Evolutionary conservation across 2,113 vertebrate species (phyloP), one percentile per base, ranked within the genome.

Genomic region (Felis catus): DNA sequence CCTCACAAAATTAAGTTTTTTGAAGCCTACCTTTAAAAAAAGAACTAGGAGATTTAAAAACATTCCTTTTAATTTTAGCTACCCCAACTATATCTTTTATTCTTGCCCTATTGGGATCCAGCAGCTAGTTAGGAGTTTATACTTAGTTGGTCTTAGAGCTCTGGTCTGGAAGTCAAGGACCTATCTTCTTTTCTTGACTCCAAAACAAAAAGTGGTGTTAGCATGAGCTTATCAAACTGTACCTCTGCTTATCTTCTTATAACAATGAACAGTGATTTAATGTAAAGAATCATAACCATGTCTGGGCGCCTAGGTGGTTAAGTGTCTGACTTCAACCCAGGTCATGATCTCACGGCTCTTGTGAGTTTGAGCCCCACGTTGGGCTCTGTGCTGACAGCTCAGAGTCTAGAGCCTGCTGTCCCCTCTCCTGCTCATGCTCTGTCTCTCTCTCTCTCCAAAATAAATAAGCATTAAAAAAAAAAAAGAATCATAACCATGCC

Each of bases 11-110:
- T 93, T 97, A 91, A 86, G 89, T 66, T 95, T 96, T 97, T 96
- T 93, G 91, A 80, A 94, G 55, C 48, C 89, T 94, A 93, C 88
- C 87, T 97, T 98, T 97, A 93, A 96, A 97, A 98, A 95, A 51
- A 79, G 80, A 96, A 51, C 71, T 66, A 51, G 91, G 94, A 96
- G 61, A 94, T 88, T 95, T 97, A 41, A 85, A 97, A 97, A 80
- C 78, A 78, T 70, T 95, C 27, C 48, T 63, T 95, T 94, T 85
- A 89, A 94, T 91, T 97, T 97, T 93, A 71, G 76, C 93, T 81
- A 15, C 55, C n/a, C 65, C 41, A 83, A 21, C 12, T 92, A 61
- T 68, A 61, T 51, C 94, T 95, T 94, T 95, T 83, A 65, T 91
- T 94, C 85, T 29, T 74, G 33, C n/a, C 36, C 73, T 79, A 13